phyloP scores from a whole-genome alignment of 2,113 vertebrate species.

The Hemiprocne comata region DNA sequence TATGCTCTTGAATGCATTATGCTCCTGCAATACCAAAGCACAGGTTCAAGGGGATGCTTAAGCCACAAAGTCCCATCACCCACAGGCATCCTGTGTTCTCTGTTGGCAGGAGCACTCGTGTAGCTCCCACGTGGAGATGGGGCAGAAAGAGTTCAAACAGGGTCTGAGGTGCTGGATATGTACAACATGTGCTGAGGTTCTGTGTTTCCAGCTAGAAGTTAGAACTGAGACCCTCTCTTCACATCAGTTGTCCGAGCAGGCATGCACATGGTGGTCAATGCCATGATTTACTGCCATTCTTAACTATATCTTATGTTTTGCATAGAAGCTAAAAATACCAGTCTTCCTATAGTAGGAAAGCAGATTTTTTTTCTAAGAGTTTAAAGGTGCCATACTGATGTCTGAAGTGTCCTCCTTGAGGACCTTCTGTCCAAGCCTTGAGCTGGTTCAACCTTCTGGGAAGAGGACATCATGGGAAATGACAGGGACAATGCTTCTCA shows the following conservation, averaged over 20 bases:
- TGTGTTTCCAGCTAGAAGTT: background rate
- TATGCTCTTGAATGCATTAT: background rate
- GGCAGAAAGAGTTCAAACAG: background rate
- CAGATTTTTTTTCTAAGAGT: background rate
- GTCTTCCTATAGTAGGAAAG: background rate
- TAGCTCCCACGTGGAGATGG: background rate
- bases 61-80: background rate
- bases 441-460: background rate
- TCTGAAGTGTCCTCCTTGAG: background rate
- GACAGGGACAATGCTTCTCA: background rate
- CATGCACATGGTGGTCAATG: fast-evolving
- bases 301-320: background rate
- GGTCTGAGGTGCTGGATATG: background rate
- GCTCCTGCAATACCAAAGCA: background rate
- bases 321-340: background rate
- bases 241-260: background rate
- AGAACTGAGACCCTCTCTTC: background rate
- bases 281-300: background rate
- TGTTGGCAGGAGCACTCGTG: background rate
- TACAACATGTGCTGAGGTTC: background rate
- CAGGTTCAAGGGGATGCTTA: background rate
- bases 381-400: background rate
- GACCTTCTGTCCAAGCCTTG: background rate
- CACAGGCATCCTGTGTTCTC: background rate
- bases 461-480: background rate